phyloP scores from a whole-genome alignment of 2,113 vertebrate species.

The Hippopotamus amphibius region DNA sequence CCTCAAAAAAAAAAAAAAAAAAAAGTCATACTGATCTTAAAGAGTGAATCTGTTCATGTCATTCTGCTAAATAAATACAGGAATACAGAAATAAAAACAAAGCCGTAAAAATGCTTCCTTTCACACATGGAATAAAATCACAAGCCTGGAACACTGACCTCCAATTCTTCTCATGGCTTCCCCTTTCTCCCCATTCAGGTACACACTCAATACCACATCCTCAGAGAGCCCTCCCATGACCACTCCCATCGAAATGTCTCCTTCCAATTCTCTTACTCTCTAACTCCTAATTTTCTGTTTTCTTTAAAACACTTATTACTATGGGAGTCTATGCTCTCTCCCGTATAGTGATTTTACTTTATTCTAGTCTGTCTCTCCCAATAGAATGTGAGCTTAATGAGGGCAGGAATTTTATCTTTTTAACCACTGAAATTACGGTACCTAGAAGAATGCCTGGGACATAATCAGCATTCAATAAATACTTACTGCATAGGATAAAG shows the following conservation, averaged over 20 bases:
- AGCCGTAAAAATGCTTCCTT: neutral
- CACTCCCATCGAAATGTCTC: neutral
- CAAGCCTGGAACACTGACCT: neutral
- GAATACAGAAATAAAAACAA: neutral
- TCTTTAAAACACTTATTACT: neutral
- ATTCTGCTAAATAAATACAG: neutral
- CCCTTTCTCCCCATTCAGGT: neutral
- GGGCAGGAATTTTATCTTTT: neutral
- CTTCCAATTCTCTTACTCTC: neutral
- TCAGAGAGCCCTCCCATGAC: neutral
- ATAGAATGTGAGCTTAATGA: neutral
- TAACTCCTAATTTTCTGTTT: neutral
- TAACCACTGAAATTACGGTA: neutral
- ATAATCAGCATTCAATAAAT: neutral
- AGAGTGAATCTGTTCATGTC: neutral
- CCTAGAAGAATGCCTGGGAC: neutral
- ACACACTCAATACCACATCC: neutral
- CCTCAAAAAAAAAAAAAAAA: neutral
- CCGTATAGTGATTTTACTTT: neutral
- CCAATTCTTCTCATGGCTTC: neutral
- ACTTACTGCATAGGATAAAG: neutral
- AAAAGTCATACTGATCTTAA: neutral
- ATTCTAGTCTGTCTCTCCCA: neutral
- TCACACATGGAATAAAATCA: neutral
- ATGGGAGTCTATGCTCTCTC: neutral